A percentile compares a stretch with the other conserved stretches of the same genome.
These are phyloP conservation scores for Kryphioiulus occultus DNA, from an alignment of 2,888 invertebrate species.

Conservation along the genomic window DNA sequence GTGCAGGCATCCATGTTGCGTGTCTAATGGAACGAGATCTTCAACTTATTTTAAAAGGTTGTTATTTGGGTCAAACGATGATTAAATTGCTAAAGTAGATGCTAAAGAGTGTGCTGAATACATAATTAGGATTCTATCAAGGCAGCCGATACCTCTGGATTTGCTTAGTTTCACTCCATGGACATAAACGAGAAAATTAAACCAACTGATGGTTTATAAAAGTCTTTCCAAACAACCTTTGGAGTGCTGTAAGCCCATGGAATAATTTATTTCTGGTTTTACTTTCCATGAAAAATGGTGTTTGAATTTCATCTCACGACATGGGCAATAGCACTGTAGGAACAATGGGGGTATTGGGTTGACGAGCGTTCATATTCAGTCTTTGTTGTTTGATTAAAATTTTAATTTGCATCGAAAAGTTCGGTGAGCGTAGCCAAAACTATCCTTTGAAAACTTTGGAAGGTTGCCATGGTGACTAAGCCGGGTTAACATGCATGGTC, in stretches of 20 bases:
- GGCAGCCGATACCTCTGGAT: not conserved
- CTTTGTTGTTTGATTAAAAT: constrained; percentile 1
- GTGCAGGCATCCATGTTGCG: not conserved
- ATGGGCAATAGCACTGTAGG: too few species aligned
- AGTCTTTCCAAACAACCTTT: not conserved
- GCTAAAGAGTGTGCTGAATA: constrained; percentile 31
- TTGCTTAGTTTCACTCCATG: not conserved
- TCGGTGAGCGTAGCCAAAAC: not conserved
- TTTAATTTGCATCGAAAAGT: not conserved
- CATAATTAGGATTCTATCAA: not conserved
- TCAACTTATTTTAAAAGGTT: constrained; percentile 3
- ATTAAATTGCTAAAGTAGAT: constrained; percentile 25
- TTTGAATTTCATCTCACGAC: too few species aligned
- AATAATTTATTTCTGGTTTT: too few species aligned
- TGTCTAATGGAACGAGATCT: not conserved
- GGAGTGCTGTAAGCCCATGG: not conserved
- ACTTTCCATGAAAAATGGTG: too few species aligned
- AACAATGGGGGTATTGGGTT: not conserved
- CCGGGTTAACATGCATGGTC: constrained; percentile 18
- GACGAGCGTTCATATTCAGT: not conserved
- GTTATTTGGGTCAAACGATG: constrained; percentile 30
- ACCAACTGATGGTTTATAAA: not conserved
- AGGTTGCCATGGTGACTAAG: not conserved
- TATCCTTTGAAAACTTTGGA: not conserved
- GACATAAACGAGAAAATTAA: not conserved